Evolutionary conservation across 2,888 invertebrate genomes (phyloP).

Genomic region (Diabrotica balteata): DNA sequence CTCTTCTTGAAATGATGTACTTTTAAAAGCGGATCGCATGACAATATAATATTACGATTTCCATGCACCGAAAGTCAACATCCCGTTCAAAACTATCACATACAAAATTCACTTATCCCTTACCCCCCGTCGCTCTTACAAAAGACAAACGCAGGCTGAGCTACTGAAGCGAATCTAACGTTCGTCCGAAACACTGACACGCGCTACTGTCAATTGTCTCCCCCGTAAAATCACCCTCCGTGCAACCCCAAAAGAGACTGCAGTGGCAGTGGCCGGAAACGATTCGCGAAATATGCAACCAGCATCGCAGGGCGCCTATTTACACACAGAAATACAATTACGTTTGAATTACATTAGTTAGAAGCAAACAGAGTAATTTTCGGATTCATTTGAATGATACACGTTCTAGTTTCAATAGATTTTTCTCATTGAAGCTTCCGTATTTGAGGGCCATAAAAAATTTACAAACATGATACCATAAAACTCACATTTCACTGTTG

Average conservation of each 20-base stretch:
- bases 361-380: constrained; percentile 1
- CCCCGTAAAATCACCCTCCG: constrained; percentile 50
- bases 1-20: too few relatives aligned
- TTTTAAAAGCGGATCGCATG: constrained; percentile 5
- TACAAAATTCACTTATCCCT: constrained; percentile 33
- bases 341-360: background rate
- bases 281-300: constrained; percentile 29
- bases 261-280: constrained; percentile 40
- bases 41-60: constrained; percentile 5
- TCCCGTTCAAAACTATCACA: constrained; percentile 26
- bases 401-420: too few relatives aligned
- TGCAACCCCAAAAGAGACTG: constrained; percentile 51
- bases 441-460: too few relatives aligned
- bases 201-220: constrained; percentile 41
- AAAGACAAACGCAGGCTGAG: constrained; percentile 29
- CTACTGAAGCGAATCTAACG: constrained; percentile 42
- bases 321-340: constrained; percentile 14
- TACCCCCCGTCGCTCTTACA: constrained; percentile 27
- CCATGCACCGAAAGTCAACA: constrained; percentile 12
- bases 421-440: too few relatives aligned
- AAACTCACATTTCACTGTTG: too few relatives aligned
- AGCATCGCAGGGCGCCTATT: constrained; percentile 13
- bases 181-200: constrained; percentile 38
- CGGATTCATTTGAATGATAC: background rate
- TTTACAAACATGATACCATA: too few relatives aligned